phyloP scores from a whole-genome alignment of 2,888 invertebrate species.

The Linnaemya tessellans region DNA sequence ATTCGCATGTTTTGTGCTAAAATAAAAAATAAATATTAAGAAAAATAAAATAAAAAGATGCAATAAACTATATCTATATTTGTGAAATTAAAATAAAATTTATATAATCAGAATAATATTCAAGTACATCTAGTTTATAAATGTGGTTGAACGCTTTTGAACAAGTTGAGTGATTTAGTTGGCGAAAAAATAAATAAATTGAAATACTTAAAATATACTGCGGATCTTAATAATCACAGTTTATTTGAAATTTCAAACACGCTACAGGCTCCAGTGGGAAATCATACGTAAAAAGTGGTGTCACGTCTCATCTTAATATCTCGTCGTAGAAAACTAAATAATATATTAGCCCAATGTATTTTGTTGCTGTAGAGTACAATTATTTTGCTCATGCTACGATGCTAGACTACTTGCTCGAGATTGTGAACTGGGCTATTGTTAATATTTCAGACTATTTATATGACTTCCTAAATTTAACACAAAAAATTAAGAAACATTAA shows the following conservation, averaged over 20 bases:
- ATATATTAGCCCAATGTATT: too few relatives aligned
- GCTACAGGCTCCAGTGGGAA: neutral
- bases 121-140: conserved; percentile 70
- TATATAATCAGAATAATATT: conserved; percentile 67
- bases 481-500: too few relatives aligned
- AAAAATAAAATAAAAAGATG: conserved; percentile 45
- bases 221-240: neutral
- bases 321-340: too few relatives aligned
- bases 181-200: neutral
- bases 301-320: too few relatives aligned
- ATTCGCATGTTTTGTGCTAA: conserved; percentile 14
- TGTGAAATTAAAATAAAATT: conserved; percentile 38
- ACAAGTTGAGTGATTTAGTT: conserved; percentile 67
- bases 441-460: too few relatives aligned
- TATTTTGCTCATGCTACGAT: too few relatives aligned
- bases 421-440: too few relatives aligned
- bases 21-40: conserved; percentile 29
- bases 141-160: conserved; percentile 69
- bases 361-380: too few relatives aligned
- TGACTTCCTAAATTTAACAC: too few relatives aligned
- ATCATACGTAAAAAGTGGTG: too few relatives aligned
- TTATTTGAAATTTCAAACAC: conserved; percentile 2
- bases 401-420: too few relatives aligned
- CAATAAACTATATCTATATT: conserved; percentile 49
- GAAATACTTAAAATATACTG: neutral